Evolutionary conservation across 1,140 invertebrate genomes (phyloP).

Genomic region (Daktulosphaira vitifoliae): DNA sequence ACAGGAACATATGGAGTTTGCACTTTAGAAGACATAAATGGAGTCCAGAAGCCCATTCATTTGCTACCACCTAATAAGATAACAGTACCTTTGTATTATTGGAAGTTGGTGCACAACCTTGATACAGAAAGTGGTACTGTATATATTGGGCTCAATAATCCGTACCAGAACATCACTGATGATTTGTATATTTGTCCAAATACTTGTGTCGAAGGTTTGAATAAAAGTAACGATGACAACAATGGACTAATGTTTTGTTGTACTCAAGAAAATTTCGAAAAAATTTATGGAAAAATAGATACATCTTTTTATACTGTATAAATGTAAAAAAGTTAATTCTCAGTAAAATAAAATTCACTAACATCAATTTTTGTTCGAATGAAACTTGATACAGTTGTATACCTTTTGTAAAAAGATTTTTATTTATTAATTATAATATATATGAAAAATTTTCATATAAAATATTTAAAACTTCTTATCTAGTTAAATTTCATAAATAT

Average conservation of each 20-base stretch:
- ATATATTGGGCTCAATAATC: slow-evolving; percentile 57
- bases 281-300: background rate
- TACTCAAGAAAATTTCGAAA: slow-evolving; percentile 4
- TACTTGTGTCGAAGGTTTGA: background rate
- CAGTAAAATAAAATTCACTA: too few relatives aligned
- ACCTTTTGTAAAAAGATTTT: too few relatives aligned
- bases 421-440: too few relatives aligned
- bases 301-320: too few relatives aligned
- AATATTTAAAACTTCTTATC: too few relatives aligned
- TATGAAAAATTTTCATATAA: too few relatives aligned
- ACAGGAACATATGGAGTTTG: slow-evolving; percentile 51
- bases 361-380: too few relatives aligned
- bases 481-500: too few relatives aligned
- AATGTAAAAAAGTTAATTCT: too few relatives aligned
- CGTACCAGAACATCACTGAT: slow-evolving; percentile 43
- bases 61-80: slow-evolving; percentile 44
- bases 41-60: slow-evolving; percentile 45
- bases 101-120: slow-evolving; percentile 54
- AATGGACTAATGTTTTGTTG: slow-evolving; percentile 7
- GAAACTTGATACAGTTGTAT: too few relatives aligned
- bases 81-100: slow-evolving; percentile 51
- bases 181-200: background rate
- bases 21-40: slow-evolving; percentile 45
- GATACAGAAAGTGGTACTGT: slow-evolving; percentile 47
- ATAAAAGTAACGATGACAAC: background rate